Evolutionary conservation across 1,140 invertebrate genomes (phyloP), one percentile per base, ranked within the genome.

Genomic region (Maniola jurtina): DNA sequence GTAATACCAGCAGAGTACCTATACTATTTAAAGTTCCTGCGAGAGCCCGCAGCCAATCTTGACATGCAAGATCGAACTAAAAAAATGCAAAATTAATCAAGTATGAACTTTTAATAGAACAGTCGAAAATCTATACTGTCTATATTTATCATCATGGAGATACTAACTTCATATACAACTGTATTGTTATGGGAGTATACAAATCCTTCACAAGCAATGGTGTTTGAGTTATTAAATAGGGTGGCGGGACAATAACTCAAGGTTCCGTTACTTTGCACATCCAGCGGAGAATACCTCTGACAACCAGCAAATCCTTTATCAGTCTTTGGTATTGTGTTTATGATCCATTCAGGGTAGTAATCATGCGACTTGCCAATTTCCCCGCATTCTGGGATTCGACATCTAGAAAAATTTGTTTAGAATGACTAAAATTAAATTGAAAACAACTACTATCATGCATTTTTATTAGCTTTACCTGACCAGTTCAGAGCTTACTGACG

Each of bases 161-260:
- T 47, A 76, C 79, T 78, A 54, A 91, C 89, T 50, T 91, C 89
- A 64, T 88, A 88, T 0, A 90, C 88, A 6, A 86, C 81, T 2
- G 88, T 84, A 36, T 89, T 81, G 8, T 82, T 77, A 42, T 79
- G 77, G 5, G 73, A 80, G 45, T 88, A 89, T 0, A 90, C 80
- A 48, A 72, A 90, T 3, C 61, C 70, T 5, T 91, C 84, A 57
- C 88, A 90, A 0, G 59, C 47, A 0, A 80, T 61, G 0, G 58
- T 70, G 6, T 13, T 11, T 0, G 61, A 54, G 34, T 35, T 66
- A 35, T 83, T 64, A 65, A 90, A 90, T 0, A 83, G 35, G 2
- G 73, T 60, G 0, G 72, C 68, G 0, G 81, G 79, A 57, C 88
- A 91, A 58, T 64, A 71, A 45, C 79, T 60, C 13, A 81, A 64